These are phyloP conservation scores for Characodon lateralis DNA, from an alignment of 2,797 vertebrate species.

Conservation along the genomic window DNA sequence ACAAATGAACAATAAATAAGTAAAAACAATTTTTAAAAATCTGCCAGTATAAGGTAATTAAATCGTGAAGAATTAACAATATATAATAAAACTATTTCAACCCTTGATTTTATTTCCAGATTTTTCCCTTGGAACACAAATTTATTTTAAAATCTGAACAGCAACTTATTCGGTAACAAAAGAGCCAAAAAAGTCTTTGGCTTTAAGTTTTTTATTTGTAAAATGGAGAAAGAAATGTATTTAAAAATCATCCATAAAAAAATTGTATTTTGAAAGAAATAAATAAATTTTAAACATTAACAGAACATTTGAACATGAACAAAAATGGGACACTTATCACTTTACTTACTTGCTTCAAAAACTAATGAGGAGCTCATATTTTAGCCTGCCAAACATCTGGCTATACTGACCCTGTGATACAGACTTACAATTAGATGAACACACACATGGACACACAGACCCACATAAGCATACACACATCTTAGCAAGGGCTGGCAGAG, in stretches of 20 bases:
- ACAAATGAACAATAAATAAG: neutral
- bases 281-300: neutral
- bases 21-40: neutral
- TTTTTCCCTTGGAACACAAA: neutral
- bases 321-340: neutral
- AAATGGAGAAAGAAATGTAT: neutral
- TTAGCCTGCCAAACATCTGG: slow-evolving; percentile 65
- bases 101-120: neutral
- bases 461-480: slow-evolving; percentile 5
- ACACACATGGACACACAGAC: neutral
- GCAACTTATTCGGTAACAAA: neutral
- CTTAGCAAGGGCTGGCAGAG: slow-evolving; percentile 29
- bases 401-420: slow-evolving; percentile 52
- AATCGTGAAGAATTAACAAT: too few species aligned
- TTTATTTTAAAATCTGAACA: neutral
- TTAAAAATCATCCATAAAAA: neutral
- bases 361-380: slow-evolving; percentile 28
- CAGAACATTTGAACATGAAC: neutral
- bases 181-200: neutral
- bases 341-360: slow-evolving; percentile 19
- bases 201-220: too few species aligned
- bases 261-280: neutral
- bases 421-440: slow-evolving; percentile 19
- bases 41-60: neutral
- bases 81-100: too few species aligned